A percentile compares a stretch with the other conserved stretches of the same genome.
Evolutionary conservation across 2,797 vertebrate genomes (phyloP).

Genomic region (Melanogrammus aeglefinus): DNA sequence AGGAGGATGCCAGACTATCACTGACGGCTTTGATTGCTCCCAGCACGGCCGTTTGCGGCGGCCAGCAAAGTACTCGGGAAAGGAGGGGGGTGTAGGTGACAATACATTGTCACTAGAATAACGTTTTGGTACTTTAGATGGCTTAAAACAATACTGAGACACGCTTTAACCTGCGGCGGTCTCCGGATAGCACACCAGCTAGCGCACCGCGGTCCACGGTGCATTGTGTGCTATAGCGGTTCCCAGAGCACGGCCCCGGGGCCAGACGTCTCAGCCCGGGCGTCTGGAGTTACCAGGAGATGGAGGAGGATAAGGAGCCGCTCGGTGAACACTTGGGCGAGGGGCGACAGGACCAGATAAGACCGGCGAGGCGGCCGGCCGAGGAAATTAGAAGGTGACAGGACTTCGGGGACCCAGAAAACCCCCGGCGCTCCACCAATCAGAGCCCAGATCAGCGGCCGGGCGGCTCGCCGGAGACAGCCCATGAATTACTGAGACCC

Average conservation of each 20-base stretch:
- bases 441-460: slow-evolving; percentile 44
- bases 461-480: slow-evolving; percentile 58
- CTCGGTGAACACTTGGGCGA: slow-evolving; percentile 61
- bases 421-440: slow-evolving; percentile 51
- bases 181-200: no score
- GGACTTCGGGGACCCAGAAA: slow-evolving; percentile 47
- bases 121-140: background rate
- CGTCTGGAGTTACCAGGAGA: slow-evolving; percentile 19
- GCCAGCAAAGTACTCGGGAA: background rate
- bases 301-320: slow-evolving; percentile 26
- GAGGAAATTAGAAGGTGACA: slow-evolving; percentile 56
- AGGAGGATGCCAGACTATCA: background rate
- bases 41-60: background rate
- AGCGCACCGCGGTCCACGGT: no score
- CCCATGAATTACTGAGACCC: slow-evolving; percentile 49
- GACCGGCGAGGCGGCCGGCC: slow-evolving; percentile 39
- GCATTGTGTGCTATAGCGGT: no score
- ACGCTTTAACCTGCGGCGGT: no score
- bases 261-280: no score
- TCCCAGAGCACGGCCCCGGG: no score
- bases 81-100: background rate
- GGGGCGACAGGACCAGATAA: slow-evolving; percentile 59
- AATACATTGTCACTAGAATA: no score
- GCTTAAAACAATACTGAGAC: background rate
- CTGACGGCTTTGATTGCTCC: background rate